Evolutionary conservation across 2,797 vertebrate genomes (phyloP).

Genomic region (Onychomys leucogaster): DNA sequence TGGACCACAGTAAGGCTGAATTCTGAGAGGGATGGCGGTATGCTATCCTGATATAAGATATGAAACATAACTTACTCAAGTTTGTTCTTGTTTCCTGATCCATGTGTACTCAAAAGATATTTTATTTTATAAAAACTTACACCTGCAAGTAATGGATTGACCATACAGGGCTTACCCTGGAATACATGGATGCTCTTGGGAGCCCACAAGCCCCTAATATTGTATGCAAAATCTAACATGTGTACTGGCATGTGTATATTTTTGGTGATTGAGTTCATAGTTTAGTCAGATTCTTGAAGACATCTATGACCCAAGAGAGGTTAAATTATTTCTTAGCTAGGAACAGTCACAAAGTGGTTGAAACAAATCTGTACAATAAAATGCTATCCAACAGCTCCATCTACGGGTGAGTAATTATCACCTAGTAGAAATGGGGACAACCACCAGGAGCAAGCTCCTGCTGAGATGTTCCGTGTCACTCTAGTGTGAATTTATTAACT

Average conservation of each 20-base stretch:
- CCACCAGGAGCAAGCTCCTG: slow-evolving; percentile 63
- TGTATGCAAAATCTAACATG: slow-evolving; percentile 66
- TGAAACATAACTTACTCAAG: slow-evolving; percentile 72
- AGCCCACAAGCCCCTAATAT: slow-evolving; percentile 38
- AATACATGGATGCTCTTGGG: slow-evolving; percentile 50
- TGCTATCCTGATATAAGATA: slow-evolving; percentile 49
- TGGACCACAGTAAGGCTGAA: slow-evolving; percentile 56
- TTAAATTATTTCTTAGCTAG: slow-evolving; percentile 75
- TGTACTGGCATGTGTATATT: slow-evolving; percentile 64
- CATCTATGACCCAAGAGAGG: slow-evolving; percentile 68
- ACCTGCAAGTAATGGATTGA: slow-evolving; percentile 69
- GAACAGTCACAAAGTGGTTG: slow-evolving; percentile 67
- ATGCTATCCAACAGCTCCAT: slow-evolving; percentile 85
- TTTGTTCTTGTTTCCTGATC: slow-evolving; percentile 70
- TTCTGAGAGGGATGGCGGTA: slow-evolving; percentile 69
- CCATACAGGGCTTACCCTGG: slow-evolving; percentile 65
- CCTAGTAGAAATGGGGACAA: slow-evolving; percentile 46
- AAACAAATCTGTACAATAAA: slow-evolving; percentile 72
- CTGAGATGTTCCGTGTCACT: slow-evolving; percentile 77
- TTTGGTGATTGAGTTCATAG: slow-evolving; percentile 75
- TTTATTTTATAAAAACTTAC: slow-evolving; percentile 82
- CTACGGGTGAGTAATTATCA: slow-evolving; percentile 81
- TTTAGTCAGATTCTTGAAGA: slow-evolving; percentile 79
- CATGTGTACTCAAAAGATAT: slow-evolving; percentile 77
- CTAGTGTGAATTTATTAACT: slow-evolving; percentile 78